Evolutionary conservation across 2,888 invertebrate species (phyloP).

Genomic region (Brenthis daphne): DNA sequence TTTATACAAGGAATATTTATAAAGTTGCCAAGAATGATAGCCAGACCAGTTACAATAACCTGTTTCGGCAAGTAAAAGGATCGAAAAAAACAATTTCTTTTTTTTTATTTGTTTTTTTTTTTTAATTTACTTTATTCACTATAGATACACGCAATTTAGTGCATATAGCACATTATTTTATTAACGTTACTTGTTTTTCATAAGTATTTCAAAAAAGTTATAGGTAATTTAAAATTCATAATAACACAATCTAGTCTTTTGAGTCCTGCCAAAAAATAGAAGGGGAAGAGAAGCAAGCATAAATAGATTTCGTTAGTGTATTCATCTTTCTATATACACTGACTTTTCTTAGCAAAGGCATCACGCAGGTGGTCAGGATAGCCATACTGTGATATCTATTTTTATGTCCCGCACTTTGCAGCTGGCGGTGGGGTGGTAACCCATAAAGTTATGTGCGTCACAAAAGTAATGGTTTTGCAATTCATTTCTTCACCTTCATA

Average conservation of each 20-base stretch:
- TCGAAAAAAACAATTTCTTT: constrained; percentile 59
- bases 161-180: too few species aligned
- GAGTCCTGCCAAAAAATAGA: too few species aligned
- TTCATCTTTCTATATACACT: not conserved
- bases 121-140: constrained; percentile 1
- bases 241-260: too few species aligned
- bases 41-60: constrained; percentile 60
- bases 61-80: constrained; percentile 62
- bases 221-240: too few species aligned
- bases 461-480: constrained; percentile 54
- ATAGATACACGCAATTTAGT: too few species aligned
- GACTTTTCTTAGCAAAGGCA: constrained; percentile 2
- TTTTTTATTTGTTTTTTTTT: constrained; percentile 48
- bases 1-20: constrained; percentile 66
- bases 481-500: constrained; percentile 38
- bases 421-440: constrained; percentile 65
- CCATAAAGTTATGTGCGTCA: constrained; percentile 52
- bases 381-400: constrained; percentile 40
- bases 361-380: constrained; percentile 39
- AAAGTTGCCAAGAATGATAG: constrained; percentile 59
- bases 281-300: too few species aligned
- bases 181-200: too few species aligned
- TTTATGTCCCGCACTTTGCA: constrained; percentile 50
- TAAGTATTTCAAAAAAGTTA: too few species aligned
- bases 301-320: not conserved